phyloP scores from a whole-genome alignment of 2,797 vertebrate species.

The Protosalanx chinensis region DNA sequence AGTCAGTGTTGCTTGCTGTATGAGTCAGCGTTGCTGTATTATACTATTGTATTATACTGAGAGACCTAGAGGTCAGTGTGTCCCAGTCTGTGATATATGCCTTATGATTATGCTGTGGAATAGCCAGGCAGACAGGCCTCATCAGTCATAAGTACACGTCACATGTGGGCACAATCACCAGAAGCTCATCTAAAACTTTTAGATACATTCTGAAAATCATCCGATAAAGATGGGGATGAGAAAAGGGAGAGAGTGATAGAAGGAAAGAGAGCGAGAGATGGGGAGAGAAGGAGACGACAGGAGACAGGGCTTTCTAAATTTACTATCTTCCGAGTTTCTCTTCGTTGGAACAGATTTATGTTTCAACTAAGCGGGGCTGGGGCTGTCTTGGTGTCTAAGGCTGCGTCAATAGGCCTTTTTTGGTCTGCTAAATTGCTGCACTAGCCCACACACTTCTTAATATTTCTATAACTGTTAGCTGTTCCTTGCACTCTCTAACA shows the following conservation, averaged over 20 bases:
- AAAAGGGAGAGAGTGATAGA: slow-evolving; percentile 1
- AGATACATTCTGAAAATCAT: slow-evolving; percentile 65
- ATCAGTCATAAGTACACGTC: neutral
- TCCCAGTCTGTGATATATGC: slow-evolving; percentile 45
- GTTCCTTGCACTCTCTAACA: no score
- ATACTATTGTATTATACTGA: neutral
- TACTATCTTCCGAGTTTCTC: no score
- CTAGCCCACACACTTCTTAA: no score
- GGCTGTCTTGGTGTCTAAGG: no score
- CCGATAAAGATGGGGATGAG: slow-evolving; percentile 32
- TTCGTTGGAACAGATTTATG: no score
- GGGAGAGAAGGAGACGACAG: neutral
- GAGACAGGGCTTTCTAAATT: no score
- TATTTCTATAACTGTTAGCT: no score
- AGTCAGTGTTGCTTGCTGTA: neutral
- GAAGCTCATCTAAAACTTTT: slow-evolving; percentile 74
- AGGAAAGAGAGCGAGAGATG: neutral
- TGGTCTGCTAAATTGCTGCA: no score
- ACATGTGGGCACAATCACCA: slow-evolving; percentile 77
- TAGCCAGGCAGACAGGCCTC: neutral
- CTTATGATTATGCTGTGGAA: slow-evolving; percentile 47
- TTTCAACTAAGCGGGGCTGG: no score
- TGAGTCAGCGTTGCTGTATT: no score
- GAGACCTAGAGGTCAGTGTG: slow-evolving; percentile 42
- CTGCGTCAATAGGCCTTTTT: no score